Evolutionary conservation across 2,797 vertebrate species (phyloP).

Genomic region (Diplodus puntazzo): DNA sequence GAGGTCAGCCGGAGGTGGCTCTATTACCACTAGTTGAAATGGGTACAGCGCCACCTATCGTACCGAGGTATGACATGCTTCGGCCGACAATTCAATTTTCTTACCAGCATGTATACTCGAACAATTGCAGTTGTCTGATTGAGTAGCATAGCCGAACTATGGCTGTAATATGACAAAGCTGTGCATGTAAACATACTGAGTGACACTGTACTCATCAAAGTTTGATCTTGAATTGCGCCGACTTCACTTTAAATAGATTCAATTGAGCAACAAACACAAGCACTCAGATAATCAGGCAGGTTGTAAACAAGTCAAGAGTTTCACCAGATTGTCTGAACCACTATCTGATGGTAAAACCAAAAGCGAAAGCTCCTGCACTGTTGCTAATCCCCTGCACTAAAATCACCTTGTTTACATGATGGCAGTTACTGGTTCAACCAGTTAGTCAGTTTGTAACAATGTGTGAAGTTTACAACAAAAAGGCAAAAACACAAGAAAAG

Average conservation of each 20-base stretch:
- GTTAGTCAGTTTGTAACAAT: not conserved
- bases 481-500: too few species aligned
- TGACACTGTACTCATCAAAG: not conserved
- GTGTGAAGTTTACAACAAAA: not conserved
- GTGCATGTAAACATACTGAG: too few species aligned
- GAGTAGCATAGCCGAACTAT: too few species aligned
- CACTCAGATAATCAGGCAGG: not conserved
- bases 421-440: not conserved
- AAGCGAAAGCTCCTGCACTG: not conserved
- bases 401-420: not conserved
- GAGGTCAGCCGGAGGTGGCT: too few species aligned
- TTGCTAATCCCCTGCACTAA: not conserved
- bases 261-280: not conserved
- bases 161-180: too few species aligned
- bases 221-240: not conserved
- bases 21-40: too few species aligned
- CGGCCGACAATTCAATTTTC: too few species aligned
- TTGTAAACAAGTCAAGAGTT: not conserved
- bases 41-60: too few species aligned
- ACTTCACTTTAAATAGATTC: too few species aligned
- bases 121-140: too few species aligned
- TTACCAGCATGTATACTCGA: too few species aligned
- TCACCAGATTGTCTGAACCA: not conserved
- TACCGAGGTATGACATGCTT: too few species aligned
- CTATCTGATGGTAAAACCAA: not conserved